Conservation (phyloP, 2,888 invertebrate species). For the Leptinotarsa peninsularis region DNA sequence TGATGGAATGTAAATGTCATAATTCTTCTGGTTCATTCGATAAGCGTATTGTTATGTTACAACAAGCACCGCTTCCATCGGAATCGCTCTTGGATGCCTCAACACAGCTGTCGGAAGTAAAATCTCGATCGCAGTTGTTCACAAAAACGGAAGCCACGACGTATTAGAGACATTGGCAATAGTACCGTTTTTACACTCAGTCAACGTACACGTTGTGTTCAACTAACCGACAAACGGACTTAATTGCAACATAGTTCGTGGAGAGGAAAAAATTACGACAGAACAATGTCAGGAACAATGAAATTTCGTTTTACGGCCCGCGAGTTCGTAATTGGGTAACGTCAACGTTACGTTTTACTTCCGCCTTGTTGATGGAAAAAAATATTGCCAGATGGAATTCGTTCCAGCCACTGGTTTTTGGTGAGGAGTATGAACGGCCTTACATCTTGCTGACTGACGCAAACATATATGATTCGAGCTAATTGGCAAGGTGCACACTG, state of each 20-base stretch:
- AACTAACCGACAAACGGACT: constrained; percentile 23
- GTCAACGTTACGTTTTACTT: constrained; percentile 17
- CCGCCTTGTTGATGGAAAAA: not conserved
- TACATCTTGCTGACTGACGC: not conserved
- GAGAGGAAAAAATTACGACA: constrained; percentile 22
- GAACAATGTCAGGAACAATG: constrained; percentile 19
- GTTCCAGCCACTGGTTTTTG: not conserved
- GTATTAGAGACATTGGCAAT: not conserved
- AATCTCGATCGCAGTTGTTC: constrained; percentile 1
- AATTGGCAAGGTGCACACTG: too few relatives aligned
- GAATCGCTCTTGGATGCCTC: not conserved
- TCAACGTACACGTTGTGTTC: constrained; percentile 24
- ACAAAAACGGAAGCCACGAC: constrained; percentile 21
- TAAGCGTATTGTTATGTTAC: not conserved
- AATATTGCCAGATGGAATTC: not conserved
- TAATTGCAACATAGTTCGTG: constrained; percentile 22
- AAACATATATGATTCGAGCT: too few relatives aligned
- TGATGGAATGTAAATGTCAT: not conserved
- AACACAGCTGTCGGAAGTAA: constrained; percentile 1
- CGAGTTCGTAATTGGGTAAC: constrained; percentile 10
- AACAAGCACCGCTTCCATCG: not conserved
- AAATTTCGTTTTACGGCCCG: constrained; percentile 17
- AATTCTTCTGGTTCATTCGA: not conserved
- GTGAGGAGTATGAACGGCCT: too few relatives aligned
- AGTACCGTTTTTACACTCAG: constrained; percentile 26